phyloP scores from a whole-genome alignment of 2,113 vertebrate species.

The Lota lota region DNA sequence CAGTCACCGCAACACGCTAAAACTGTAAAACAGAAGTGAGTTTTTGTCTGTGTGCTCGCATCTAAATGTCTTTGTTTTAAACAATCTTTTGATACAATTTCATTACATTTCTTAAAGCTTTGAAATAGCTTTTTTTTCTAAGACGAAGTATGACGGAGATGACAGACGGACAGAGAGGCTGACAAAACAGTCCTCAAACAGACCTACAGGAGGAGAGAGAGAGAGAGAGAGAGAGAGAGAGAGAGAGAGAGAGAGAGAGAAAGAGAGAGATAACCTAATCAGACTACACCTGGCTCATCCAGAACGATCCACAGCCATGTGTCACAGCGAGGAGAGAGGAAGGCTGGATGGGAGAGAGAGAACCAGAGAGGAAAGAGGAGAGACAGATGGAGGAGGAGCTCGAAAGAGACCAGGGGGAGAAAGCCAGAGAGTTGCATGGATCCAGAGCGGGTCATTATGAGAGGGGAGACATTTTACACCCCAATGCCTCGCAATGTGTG shows the following conservation, averaged over 20 bases:
- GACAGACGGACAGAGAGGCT: background rate
- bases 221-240: background rate
- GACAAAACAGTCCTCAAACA: too few relatives aligned
- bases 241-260: background rate
- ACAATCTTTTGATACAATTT: too few relatives aligned
- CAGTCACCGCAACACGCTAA: too few relatives aligned
- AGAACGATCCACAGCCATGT: too few relatives aligned
- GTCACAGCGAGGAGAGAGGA: too few relatives aligned
- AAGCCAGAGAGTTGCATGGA: background rate
- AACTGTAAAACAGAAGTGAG: too few relatives aligned
- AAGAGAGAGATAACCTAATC: background rate
- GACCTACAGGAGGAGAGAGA: background rate
- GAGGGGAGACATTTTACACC: conserved; percentile 17
- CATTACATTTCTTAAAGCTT: too few relatives aligned
- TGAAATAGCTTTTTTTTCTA: too few relatives aligned
- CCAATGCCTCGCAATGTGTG: conserved; percentile 30
- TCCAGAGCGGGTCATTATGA: conserved; percentile 15
- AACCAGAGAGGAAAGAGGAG: background rate
- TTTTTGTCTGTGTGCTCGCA: too few relatives aligned
- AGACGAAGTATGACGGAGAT: too few relatives aligned
- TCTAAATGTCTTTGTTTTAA: too few relatives aligned
- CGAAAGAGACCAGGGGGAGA: background rate
- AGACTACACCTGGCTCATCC: too few relatives aligned
- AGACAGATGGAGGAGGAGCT: background rate
- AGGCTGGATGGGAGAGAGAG: background rate